Conservation (phyloP, 2,888 invertebrate species). For the Drosophila seclusa region DNA sequence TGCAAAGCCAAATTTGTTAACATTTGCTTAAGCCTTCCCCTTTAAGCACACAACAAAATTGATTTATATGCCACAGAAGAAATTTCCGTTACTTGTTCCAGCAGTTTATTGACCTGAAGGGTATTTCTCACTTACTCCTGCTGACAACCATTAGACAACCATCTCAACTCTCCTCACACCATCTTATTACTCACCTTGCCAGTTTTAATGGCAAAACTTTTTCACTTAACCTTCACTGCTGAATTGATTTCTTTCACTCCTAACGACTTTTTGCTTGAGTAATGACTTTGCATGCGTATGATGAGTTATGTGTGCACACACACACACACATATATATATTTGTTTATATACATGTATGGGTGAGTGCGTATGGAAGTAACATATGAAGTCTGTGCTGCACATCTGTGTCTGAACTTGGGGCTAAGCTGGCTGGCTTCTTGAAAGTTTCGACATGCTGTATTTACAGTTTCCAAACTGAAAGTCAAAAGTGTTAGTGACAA, state of each 20-base stretch:
- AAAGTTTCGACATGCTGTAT: slow-evolving; percentile 60
- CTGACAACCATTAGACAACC: slow-evolving; percentile 49
- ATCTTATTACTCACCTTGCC: slow-evolving; percentile 53
- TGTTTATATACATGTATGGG: slow-evolving; percentile 4
- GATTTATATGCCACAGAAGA: slow-evolving; percentile 44
- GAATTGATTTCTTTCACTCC: slow-evolving; percentile 65
- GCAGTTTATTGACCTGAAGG: slow-evolving; percentile 51
- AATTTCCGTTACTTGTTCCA: slow-evolving; percentile 25
- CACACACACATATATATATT: slow-evolving; percentile 12
- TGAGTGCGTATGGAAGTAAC: slow-evolving; percentile 28
- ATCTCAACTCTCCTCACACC: slow-evolving; percentile 1
- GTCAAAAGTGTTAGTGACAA: slow-evolving; percentile 71
- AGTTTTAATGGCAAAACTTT: slow-evolving; percentile 67
- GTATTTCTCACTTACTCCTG: slow-evolving; percentile 43
- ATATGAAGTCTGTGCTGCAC: slow-evolving; percentile 50
- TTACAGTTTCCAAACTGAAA: slow-evolving; percentile 57
- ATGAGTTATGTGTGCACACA: slow-evolving; percentile 56
- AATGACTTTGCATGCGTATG: slow-evolving; percentile 73
- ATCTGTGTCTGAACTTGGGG: slow-evolving; percentile 38
- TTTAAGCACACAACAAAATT: slow-evolving; percentile 29
- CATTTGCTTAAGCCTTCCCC: slow-evolving; percentile 34
- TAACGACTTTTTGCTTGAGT: slow-evolving; percentile 72
- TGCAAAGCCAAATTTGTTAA: slow-evolving; percentile 3
- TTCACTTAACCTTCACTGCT: slow-evolving; percentile 69
- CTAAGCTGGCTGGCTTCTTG: slow-evolving; percentile 56